phyloP scores from a whole-genome alignment of 2,888 invertebrate species.

The Mythimna albipuncta region DNA sequence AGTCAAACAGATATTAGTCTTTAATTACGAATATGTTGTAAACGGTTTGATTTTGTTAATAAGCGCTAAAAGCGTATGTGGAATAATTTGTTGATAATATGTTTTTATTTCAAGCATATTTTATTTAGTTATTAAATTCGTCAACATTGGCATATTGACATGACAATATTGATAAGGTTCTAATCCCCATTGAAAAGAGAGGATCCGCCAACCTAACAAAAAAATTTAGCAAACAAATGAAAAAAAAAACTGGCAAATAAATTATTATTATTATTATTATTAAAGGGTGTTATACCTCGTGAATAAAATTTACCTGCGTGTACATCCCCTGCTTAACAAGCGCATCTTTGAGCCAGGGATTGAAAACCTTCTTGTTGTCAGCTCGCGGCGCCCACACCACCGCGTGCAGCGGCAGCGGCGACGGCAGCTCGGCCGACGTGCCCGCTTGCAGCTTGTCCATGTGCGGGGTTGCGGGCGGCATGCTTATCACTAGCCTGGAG shows the following conservation, averaged over 20 bases:
- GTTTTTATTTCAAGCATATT: no score
- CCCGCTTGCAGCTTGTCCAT: constrained; percentile 95
- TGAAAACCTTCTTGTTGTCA: constrained; percentile 95
- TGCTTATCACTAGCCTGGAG: constrained; percentile 93
- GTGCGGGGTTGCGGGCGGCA: constrained; percentile 97
- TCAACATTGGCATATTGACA: no score
- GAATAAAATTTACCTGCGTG: constrained; percentile 90
- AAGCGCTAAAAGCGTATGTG: neutral
- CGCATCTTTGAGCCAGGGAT: constrained; percentile 97
- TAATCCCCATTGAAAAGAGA: no score
- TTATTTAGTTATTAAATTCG: no score
- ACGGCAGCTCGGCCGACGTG: constrained; percentile 92
- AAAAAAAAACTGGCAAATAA: no score
- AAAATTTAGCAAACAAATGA: no score
- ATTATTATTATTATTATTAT: no score
- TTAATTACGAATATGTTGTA: neutral
- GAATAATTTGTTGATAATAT: no score
- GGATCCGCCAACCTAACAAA: no score
- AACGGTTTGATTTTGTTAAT: neutral
- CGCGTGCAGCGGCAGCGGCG: constrained; percentile 94
- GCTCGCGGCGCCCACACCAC: constrained; percentile 97
- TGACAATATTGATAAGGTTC: no score
- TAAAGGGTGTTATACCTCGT: neutral
- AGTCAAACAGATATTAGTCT: neutral
- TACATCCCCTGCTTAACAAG: constrained; percentile 97